These are phyloP conservation scores for Notodonta ziczac DNA, from an alignment of 2,888 invertebrate genomes.

Conservation along the genomic window DNA sequence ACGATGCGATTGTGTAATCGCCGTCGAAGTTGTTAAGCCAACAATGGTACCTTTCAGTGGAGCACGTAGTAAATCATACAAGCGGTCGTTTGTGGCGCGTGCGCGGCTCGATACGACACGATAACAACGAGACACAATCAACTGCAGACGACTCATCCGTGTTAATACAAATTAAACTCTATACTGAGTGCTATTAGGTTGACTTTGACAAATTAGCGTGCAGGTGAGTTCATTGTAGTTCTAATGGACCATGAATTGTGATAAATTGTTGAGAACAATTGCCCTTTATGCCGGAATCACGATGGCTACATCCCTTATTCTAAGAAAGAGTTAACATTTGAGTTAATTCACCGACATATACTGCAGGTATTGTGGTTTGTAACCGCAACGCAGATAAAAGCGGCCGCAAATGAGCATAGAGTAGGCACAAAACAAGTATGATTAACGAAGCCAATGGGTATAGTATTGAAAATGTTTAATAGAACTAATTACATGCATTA, in stretches of 20 bases:
- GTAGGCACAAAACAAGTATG: constrained; percentile 28
- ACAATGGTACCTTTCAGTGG: constrained; percentile 72
- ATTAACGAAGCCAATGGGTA: constrained; percentile 22
- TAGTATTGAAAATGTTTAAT: constrained; percentile 23
- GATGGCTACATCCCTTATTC: constrained; percentile 51
- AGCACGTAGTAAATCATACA: constrained; percentile 75
- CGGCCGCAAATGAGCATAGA: constrained; percentile 28
- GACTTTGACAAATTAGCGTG: constrained; percentile 32
- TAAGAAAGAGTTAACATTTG: constrained; percentile 44
- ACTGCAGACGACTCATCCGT: constrained; percentile 39
- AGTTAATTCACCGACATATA: constrained; percentile 31
- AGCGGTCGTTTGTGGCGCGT: constrained; percentile 75
- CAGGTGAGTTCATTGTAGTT: constrained; percentile 24
- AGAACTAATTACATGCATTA: constrained; percentile 21
- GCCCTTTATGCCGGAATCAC: constrained; percentile 61
- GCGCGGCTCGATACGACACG: constrained; percentile 62
- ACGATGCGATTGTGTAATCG: constrained; percentile 71
- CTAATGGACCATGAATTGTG: constrained; percentile 48
- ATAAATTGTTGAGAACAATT: constrained; percentile 61
- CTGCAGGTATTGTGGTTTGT: constrained; percentile 39
- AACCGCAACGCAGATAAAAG: constrained; percentile 42
- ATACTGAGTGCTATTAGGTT: constrained; percentile 39
- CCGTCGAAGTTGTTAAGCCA: constrained; percentile 63
- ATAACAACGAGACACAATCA: constrained; percentile 52
- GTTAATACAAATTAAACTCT: constrained; percentile 44